Evolutionary conservation across 2,888 invertebrate genomes (phyloP), one percentile per base, ranked within the genome.

Genomic region (Laspeyria flexula): DNA sequence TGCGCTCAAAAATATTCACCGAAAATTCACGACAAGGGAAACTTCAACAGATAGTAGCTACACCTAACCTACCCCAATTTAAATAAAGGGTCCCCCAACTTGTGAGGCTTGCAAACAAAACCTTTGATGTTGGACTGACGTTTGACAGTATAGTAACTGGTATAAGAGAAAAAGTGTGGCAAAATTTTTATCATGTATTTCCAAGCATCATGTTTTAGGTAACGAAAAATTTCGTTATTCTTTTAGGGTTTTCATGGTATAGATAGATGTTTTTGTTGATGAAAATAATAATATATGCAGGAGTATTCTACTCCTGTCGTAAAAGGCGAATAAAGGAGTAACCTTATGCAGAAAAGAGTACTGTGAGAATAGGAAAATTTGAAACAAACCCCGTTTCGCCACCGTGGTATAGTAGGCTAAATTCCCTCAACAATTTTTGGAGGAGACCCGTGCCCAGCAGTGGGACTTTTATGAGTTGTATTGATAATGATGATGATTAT

Each of bases 51-150:
- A 45, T 45, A 45, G 38, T 31, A 37, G 34, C 23, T 35, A 39
- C 27, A 4, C 38, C 10, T 38, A 38, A 38, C 30, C 30, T 31
- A 49, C 49, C 43, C 43, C 49, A 49, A 43, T 43, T 43, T 49
- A 43, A 49, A 49, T 49, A 49, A 38, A 43, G 38, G 38, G 43
- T 16, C 23, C 21, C 15, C 43, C 18, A 35, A 27, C 30, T 31
- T 40, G 12, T 23, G 37, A 12, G 33, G 38, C 30, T 18, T 12
- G 38, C 25, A 48, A 48, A 48, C 37, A 37, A 30, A 49, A 39
- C 39, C 49, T 49, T 49, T 49, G 43, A 49, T 43, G 49, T 49
- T 25, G 39, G 13, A 45, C 38, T 18, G 15, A 12, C 38, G n/a
- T 29, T 3, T 13, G 11, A 31, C 38, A 44, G 18, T 35, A 18